Percentiles rank a stretch among this genome's conserved stretches.
Conservation (phyloP, 2,113 vertebrate genomes). For the Tylochromis polylepis region DNA sequence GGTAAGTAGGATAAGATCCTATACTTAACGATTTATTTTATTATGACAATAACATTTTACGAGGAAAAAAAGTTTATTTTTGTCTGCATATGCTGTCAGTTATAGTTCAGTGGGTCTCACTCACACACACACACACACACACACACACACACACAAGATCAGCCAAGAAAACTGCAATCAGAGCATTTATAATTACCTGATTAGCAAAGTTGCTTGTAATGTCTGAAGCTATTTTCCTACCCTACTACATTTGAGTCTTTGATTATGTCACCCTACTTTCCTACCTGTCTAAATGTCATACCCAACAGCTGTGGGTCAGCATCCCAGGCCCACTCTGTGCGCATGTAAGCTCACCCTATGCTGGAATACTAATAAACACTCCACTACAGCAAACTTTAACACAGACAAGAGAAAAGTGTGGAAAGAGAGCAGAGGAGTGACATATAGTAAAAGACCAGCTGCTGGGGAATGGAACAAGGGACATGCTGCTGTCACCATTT, state of each 20-base stretch:
- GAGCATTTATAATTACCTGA: not conserved
- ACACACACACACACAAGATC: not conserved
- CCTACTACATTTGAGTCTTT: not conserved
- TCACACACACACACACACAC: not conserved
- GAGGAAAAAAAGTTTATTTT: not conserved
- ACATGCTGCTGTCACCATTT: not conserved
- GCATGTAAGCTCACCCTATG: not conserved
- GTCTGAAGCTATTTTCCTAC: not conserved
- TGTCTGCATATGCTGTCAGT: not conserved
- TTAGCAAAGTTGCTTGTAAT: not conserved
- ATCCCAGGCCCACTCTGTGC: not conserved
- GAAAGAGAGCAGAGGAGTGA: not conserved
- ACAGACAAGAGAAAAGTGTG: not conserved
- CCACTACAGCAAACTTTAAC: not conserved
- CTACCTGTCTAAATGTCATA: not conserved
- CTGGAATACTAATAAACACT: not conserved
- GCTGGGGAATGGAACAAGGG: not conserved
- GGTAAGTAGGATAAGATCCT: not conserved
- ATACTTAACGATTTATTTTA: not conserved
- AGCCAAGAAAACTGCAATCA: not conserved
- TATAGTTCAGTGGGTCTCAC: not conserved
- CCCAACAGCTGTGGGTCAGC: not conserved
- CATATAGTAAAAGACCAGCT: not conserved
- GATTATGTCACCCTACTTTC: not conserved
- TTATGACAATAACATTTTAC: not conserved